Evolutionary conservation across 2,113 vertebrate genomes (phyloP).

Genomic region (Falco punctatus): DNA sequence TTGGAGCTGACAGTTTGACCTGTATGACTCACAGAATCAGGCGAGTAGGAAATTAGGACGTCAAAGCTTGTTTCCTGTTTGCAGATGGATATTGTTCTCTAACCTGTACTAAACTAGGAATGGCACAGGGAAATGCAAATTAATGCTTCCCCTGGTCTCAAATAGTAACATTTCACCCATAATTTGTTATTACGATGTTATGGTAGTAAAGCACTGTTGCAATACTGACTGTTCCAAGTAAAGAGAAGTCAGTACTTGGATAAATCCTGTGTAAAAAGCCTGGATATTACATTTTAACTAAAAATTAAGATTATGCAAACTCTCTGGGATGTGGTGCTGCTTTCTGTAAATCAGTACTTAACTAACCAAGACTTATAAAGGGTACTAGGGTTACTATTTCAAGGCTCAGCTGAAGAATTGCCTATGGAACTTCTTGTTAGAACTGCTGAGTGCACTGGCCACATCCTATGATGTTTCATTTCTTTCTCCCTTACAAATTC

Average conservation of each 20-base stretch:
- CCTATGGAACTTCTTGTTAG: background rate
- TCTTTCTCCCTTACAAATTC: background rate
- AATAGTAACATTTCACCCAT: slow-evolving; percentile 51
- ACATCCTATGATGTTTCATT: background rate
- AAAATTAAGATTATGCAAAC: background rate
- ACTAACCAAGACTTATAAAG: background rate
- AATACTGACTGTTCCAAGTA: background rate
- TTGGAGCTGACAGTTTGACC: background rate
- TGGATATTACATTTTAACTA: background rate
- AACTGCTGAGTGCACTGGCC: background rate
- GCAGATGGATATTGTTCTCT: slow-evolving; percentile 33
- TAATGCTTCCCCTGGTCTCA: background rate
- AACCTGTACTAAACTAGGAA: background rate
- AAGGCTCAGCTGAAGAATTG: background rate
- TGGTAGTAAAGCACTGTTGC: background rate
- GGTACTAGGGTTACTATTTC: background rate
- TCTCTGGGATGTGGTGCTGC: background rate
- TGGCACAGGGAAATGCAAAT: background rate
- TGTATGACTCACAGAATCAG: background rate
- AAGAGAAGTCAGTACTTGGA: background rate
- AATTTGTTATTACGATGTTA: background rate
- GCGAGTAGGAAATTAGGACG: background rate
- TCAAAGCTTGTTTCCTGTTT: slow-evolving; percentile 39
- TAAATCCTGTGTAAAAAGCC: background rate
- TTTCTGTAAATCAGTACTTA: background rate